Evolutionary conservation across 2,888 invertebrate species (phyloP), one percentile per base, ranked within the genome.

Genomic region (Limenitis camilla): DNA sequence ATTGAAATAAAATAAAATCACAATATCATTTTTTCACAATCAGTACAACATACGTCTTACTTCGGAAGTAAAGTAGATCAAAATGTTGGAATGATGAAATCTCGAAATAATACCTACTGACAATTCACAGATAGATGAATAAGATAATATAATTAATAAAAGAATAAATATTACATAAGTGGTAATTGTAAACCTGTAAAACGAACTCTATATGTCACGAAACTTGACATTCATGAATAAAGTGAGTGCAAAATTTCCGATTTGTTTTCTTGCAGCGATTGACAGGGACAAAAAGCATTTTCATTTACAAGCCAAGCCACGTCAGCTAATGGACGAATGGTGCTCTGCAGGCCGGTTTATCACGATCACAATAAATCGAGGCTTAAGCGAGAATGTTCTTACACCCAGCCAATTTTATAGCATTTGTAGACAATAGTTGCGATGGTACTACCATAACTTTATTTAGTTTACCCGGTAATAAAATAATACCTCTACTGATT

Each of bases 321-420:
- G 69, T 68, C 69, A 71, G 71, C 69, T 75, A 72, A 73, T 72
- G 71, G 78, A 81, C 68, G 74, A 71, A 81, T 72, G 72, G 75
- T 67, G 72, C 72, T 74, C 77, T 67, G 63, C 66, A 65, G 67
- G 66, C 64, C 68, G 67, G 82, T 76, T 81, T 81, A 84, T 82
- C 82, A 74, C 72, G 66, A 74, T 72, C 70, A 70, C 77, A 74
- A 83, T 84, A 83, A 83, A 82, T 83, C 73, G 70, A 64, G 60
- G 69, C 64, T 61, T 66, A 67, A 68, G 66, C 70, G 66, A 60
- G 60, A 63, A 67, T 58, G 71, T 73, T 74, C 76, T 75, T 76
- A 73, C 66, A 64, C 62, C 55, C 58, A 62, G 45, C 67, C 63
- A 61, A 67, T 69, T 59, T 63, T 60, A 55, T 65, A 57, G 55